These are phyloP conservation scores for Syngnathus acus DNA, from an alignment of 2,797 vertebrate species.

Conservation along the genomic window DNA sequence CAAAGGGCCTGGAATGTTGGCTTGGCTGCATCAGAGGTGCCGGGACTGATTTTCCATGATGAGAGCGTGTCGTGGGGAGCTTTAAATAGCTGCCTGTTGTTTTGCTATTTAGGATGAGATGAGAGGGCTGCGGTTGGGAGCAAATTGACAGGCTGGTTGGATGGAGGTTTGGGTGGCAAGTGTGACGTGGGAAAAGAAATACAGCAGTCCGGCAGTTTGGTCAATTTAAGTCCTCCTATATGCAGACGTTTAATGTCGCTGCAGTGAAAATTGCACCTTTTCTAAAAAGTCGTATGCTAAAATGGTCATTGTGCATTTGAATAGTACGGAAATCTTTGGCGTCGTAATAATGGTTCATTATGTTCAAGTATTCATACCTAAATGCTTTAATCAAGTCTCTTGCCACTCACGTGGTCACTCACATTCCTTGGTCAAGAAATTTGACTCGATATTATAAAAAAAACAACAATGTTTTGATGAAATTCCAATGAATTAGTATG, in stretches of 20 bases:
- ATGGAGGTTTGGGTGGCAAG: constrained; percentile 17
- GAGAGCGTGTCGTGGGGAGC: constrained; percentile 49
- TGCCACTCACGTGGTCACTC: too few species aligned
- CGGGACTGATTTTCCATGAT: constrained; percentile 70
- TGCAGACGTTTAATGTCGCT: not conserved
- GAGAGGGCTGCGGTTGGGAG: constrained; percentile 27
- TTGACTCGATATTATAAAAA: too few species aligned
- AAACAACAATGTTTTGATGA: too few species aligned
- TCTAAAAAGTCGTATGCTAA: not conserved
- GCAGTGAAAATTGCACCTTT: not conserved
- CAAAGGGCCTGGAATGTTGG: constrained; percentile 54
- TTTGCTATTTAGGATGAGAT: constrained; percentile 50
- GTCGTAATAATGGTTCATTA: too few species aligned
- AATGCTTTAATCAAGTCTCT: too few species aligned
- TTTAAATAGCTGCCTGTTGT: constrained; percentile 68
- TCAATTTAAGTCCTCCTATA: constrained; percentile 14
- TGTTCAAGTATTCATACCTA: too few species aligned
- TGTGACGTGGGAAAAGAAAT: constrained; percentile 5
- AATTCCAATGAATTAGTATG: not conserved
- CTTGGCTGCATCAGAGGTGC: constrained; percentile 53
- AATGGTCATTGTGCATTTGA: not conserved
- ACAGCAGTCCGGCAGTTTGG: not conserved
- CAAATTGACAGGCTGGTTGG: constrained; percentile 6
- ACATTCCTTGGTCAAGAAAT: too few species aligned
- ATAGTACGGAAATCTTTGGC: too few species aligned